phyloP scores from a whole-genome alignment of 2,888 invertebrate genomes.

The Andrena trimmerana region DNA sequence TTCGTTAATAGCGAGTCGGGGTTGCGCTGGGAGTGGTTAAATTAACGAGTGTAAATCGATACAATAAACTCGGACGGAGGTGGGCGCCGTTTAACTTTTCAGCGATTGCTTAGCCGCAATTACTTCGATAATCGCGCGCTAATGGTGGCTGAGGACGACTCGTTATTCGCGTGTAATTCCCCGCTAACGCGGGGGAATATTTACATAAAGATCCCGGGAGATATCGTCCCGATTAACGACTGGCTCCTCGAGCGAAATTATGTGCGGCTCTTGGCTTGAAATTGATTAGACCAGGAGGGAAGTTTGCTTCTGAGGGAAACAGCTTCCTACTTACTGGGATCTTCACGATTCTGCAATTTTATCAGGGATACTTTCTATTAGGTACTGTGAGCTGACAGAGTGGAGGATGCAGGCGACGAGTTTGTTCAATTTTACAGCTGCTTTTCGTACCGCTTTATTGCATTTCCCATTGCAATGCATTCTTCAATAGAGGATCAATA shows the following conservation, averaged over 20 bases:
- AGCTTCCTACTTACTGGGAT: not conserved
- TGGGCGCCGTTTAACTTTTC: slow-evolving; percentile 59
- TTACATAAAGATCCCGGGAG: slow-evolving; percentile 7
- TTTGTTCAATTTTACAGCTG: too few species aligned
- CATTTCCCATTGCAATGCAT: too few species aligned
- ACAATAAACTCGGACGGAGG: slow-evolving; percentile 53
- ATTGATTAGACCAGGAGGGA: slow-evolving; percentile 12
- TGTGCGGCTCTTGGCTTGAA: not conserved
- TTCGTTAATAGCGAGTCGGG: slow-evolving; percentile 57
- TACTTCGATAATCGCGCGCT: slow-evolving; percentile 56
- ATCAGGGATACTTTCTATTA: too few species aligned
- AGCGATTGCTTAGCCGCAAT: slow-evolving; percentile 60
- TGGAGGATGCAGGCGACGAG: too few species aligned
- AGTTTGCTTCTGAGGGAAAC: not conserved
- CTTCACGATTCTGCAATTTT: too few species aligned
- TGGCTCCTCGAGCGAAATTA: not conserved
- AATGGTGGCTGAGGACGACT: slow-evolving; percentile 47
- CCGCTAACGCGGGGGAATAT: slow-evolving; percentile 32
- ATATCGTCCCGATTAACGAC: slow-evolving; percentile 35
- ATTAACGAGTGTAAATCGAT: slow-evolving; percentile 69
- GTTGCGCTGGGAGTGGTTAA: slow-evolving; percentile 47
- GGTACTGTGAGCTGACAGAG: too few species aligned
- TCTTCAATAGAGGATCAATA: too few species aligned
- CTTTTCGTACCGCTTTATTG: too few species aligned
- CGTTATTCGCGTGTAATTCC: slow-evolving; percentile 49